These are phyloP conservation scores for Lepidocyrtinus sp. DNA, from an alignment of 2,888 invertebrate genomes.

Conservation along the genomic window DNA sequence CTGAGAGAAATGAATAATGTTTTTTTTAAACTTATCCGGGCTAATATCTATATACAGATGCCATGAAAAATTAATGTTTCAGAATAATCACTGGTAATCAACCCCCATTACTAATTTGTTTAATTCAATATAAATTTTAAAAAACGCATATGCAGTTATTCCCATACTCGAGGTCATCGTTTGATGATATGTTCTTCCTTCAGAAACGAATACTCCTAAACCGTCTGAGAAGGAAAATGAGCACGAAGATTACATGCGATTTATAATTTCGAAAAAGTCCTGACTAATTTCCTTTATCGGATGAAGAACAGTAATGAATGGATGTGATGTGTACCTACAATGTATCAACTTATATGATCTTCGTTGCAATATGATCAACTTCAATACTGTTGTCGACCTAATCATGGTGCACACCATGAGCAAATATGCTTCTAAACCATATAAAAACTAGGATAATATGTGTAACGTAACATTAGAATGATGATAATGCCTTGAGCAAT, in stretches of 20 bases:
- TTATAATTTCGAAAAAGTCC: background rate
- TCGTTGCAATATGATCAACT: background rate
- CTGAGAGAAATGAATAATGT: slow-evolving; percentile 1
- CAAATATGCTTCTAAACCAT: slow-evolving; percentile 14
- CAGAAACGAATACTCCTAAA: too few species aligned
- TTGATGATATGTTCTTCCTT: background rate
- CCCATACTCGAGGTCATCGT: background rate
- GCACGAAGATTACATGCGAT: background rate
- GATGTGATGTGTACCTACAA: background rate
- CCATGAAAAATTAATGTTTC: too few species aligned
- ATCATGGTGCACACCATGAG: background rate
- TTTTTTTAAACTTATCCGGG: slow-evolving; percentile 1
- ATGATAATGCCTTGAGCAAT: slow-evolving; percentile 47
- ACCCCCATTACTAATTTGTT: background rate
- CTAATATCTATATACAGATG: background rate
- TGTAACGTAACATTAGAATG: slow-evolving; percentile 49
- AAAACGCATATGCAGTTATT: background rate
- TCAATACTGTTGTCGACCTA: background rate
- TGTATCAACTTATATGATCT: background rate
- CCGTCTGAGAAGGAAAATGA: slow-evolving; percentile 9
- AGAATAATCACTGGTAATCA: too few species aligned
- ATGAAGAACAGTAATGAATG: background rate
- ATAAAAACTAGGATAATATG: slow-evolving; percentile 23
- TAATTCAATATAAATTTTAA: slow-evolving; percentile 5
- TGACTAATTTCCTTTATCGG: slow-evolving; percentile 18